Percentiles rank a stretch among this genome's conserved stretches.
phyloP scores from a whole-genome alignment of 2,888 invertebrate species.

The Lumbricus terrestris region DNA sequence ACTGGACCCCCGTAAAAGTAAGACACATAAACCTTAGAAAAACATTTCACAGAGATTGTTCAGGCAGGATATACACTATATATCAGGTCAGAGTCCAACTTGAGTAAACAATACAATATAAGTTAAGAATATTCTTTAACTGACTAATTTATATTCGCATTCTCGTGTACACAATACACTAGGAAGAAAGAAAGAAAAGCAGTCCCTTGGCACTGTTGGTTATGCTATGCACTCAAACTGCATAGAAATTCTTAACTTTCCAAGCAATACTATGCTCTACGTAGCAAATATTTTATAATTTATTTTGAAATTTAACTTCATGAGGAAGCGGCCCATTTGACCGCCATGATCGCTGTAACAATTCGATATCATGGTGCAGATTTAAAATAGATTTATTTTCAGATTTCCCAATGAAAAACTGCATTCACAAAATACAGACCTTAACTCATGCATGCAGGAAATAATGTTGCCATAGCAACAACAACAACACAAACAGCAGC shows the following conservation, averaged over 20 bases:
- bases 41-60: too few species aligned
- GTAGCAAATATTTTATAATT: neutral
- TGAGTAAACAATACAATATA: too few species aligned
- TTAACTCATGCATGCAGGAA: neutral
- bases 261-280: neutral
- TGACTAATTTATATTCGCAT: too few species aligned
- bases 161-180: too few species aligned
- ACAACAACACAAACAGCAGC: neutral
- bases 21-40: too few species aligned
- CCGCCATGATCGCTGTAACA: neutral
- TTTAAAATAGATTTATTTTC: neutral
- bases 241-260: neutral
- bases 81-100: too few species aligned
- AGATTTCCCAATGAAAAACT: neutral
- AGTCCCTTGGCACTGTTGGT: neutral
- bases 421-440: neutral
- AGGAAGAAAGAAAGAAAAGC: neutral
- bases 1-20: too few species aligned
- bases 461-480: too few species aligned
- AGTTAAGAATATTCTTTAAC: too few species aligned
- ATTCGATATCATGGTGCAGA: neutral
- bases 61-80: too few species aligned
- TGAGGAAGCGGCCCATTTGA: neutral
- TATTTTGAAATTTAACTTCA: neutral
- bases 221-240: neutral